These are phyloP conservation scores for Pemphredon lugubris DNA, from an alignment of 2,888 invertebrate genomes.

Conservation along the genomic window DNA sequence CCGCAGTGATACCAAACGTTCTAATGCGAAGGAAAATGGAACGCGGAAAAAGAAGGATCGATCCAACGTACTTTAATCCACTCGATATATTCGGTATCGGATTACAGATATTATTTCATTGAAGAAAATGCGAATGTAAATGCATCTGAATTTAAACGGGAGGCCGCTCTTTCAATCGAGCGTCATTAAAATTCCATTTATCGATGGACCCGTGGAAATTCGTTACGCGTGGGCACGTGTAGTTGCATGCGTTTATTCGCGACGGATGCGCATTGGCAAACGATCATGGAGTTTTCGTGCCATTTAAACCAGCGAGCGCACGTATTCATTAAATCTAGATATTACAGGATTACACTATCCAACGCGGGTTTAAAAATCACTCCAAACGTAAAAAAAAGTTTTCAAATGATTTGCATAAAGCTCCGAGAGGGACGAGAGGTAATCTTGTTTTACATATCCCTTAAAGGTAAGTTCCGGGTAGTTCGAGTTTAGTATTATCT, in stretches of 20 bases:
- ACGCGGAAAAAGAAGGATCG: no score
- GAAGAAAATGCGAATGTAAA: no score
- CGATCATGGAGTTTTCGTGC: conserved; percentile 11
- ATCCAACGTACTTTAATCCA: no score
- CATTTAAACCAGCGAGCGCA: conserved; percentile 2
- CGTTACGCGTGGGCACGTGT: conserved; percentile 28
- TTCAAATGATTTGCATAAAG: conserved; percentile 12
- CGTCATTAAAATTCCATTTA: conserved; percentile 42
- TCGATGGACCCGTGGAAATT: conserved; percentile 40
- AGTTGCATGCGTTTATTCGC: conserved; percentile 15
- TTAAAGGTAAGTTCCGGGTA: no score
- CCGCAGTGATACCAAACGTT: no score
- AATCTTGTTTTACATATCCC: not conserved
- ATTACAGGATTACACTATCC: not conserved
- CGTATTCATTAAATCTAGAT: not conserved
- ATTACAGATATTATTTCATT: no score
- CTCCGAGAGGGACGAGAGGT: not conserved
- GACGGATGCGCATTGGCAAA: conserved; percentile 9
- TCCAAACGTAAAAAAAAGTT: not conserved
- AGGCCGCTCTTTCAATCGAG: no score
- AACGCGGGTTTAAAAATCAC: conserved; percentile 11
- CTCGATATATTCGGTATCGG: no score
- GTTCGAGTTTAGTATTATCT: not conserved
- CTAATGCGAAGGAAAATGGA: no score
- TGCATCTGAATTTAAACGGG: no score